phyloP scores from a whole-genome alignment of 2,797 vertebrate genomes.

The Setipinna tenuifilis region DNA sequence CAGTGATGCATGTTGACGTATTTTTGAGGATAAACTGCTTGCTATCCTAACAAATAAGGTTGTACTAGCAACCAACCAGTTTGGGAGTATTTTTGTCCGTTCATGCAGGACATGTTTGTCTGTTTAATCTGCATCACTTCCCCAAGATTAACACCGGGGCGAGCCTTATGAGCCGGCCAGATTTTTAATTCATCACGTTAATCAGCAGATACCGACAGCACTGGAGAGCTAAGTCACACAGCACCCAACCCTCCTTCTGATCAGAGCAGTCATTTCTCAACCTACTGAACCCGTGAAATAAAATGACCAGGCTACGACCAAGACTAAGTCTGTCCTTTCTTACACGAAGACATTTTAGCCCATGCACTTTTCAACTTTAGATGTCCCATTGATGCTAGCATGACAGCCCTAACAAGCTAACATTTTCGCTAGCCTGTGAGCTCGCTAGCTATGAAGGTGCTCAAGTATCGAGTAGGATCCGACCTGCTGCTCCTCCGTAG shows the following conservation, averaged over 20 bases:
- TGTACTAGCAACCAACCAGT: neutral
- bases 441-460: neutral
- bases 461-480: neutral
- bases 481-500: slow-evolving; percentile 88
- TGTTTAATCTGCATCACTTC: neutral
- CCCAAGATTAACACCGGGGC: neutral
- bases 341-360: neutral
- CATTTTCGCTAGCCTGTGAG: neutral
- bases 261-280: neutral
- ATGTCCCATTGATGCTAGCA: neutral
- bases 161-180: neutral
- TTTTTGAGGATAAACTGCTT: neutral
- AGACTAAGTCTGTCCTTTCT: neutral
- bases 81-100: neutral
- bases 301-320: neutral
- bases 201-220: neutral
- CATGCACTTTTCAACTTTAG: neutral
- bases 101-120: neutral
- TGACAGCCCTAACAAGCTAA: neutral
- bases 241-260: neutral
- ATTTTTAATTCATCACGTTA: neutral
- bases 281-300: neutral
- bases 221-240: neutral
- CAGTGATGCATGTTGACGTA: neutral
- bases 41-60: neutral